phyloP scores from a whole-genome alignment of 2,888 invertebrate genomes.

The Drosophila kokeensis region DNA sequence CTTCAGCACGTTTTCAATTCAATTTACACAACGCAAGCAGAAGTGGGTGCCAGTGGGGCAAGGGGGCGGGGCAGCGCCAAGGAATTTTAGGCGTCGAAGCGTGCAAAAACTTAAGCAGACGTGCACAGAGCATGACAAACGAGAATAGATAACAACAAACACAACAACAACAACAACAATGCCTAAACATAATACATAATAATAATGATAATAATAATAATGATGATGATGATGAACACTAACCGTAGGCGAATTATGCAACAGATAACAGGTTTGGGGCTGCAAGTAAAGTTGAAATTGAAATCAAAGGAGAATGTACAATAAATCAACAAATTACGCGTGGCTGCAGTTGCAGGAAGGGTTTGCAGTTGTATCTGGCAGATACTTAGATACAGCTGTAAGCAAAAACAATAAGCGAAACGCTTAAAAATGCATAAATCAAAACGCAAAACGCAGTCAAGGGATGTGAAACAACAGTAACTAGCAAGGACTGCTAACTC shows the following conservation, averaged over 20 bases:
- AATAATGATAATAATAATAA: constrained; percentile 48
- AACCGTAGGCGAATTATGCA: constrained; percentile 72
- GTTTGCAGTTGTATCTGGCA: constrained; percentile 57
- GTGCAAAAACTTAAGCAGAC: constrained; percentile 79
- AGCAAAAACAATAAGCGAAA: constrained; percentile 83
- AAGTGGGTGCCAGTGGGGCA: not conserved
- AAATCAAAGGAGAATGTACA: constrained; percentile 53
- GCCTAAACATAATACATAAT: constrained; percentile 31
- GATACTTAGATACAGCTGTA: constrained; percentile 55
- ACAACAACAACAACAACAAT: constrained; percentile 38
- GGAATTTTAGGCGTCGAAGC: constrained; percentile 79
- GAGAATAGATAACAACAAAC: constrained; percentile 47
- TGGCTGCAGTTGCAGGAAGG: constrained; percentile 45
- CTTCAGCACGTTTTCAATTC: constrained; percentile 85
- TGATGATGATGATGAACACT: constrained; percentile 75
- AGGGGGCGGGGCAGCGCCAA: constrained; percentile 58
- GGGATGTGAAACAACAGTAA: constrained; percentile 61
- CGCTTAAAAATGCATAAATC: constrained; percentile 84
- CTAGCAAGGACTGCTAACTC: not conserved
- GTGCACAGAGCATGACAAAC: constrained; percentile 78
- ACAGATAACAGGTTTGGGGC: constrained; percentile 8
- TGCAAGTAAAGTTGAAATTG: constrained; percentile 35
- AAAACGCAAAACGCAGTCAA: constrained; percentile 66
- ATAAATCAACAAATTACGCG: constrained; percentile 79
- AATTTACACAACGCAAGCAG: constrained; percentile 72